Evolutionary conservation across 2,797 vertebrate species (phyloP).

Genomic region (Pangasius sanitwongsei): DNA sequence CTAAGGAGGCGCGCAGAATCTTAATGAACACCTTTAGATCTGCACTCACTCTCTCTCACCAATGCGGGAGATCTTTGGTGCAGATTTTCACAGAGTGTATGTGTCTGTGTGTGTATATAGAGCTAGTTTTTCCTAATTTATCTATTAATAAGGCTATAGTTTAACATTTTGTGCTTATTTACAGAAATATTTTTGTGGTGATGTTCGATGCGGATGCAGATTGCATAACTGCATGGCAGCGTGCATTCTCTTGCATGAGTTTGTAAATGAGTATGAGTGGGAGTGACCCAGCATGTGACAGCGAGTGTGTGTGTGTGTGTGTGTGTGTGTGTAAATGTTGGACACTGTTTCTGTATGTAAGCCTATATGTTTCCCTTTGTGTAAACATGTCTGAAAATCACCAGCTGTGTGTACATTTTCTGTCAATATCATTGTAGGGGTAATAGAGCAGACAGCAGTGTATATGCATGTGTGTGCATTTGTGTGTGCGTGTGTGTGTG

Average conservation of each 20-base stretch:
- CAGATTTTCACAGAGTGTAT: background rate
- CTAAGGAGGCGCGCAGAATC: constrained; percentile 51
- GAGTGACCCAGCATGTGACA: constrained; percentile 49
- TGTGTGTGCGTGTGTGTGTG: constrained; percentile 44
- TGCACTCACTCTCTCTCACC: constrained; percentile 46
- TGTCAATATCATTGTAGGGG: constrained; percentile 28
- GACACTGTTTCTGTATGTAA: constrained; percentile 26
- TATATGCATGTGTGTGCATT: constrained; percentile 31
- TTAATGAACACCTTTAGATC: constrained; percentile 61
- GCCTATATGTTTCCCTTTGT: constrained; percentile 30
- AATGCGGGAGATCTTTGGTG: constrained; percentile 1
- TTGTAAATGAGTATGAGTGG: constrained; percentile 55
- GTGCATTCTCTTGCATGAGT: constrained; percentile 46
- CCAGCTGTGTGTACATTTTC: constrained; percentile 40
- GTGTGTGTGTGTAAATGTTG: background rate
- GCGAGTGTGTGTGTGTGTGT: constrained; percentile 37
- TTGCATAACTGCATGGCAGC: constrained; percentile 38
- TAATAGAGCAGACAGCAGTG: constrained; percentile 44
- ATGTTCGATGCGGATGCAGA: background rate
- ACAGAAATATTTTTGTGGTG: background rate
- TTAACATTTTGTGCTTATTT: background rate
- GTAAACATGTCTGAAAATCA: constrained; percentile 44
- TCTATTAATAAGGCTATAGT: background rate
- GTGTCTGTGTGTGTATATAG: background rate
- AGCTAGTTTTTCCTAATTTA: constrained; percentile 6